Evolutionary conservation across 2,113 vertebrate genomes (phyloP).

Genomic region (Orcinus orca): DNA sequence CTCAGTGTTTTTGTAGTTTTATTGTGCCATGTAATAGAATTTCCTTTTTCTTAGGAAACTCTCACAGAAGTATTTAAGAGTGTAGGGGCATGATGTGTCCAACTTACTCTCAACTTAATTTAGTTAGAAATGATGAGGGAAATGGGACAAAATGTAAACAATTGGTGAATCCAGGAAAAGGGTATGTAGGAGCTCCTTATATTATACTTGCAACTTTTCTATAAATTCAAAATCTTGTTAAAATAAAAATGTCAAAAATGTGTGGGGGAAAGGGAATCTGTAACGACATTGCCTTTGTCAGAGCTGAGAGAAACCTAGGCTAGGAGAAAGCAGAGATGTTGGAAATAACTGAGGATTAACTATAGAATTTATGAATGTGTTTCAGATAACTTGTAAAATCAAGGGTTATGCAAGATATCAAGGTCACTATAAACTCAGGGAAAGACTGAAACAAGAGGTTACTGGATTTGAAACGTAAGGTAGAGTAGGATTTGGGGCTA

Average conservation of each 20-base stretch:
- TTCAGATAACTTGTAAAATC: not conserved
- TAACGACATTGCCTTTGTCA: not conserved
- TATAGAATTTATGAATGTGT: not conserved
- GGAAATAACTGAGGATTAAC: not conserved
- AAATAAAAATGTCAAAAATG: not conserved
- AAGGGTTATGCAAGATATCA: not conserved
- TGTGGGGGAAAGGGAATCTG: not conserved
- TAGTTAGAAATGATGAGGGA: not conserved
- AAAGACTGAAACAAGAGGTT: not conserved
- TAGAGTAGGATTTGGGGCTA: not conserved
- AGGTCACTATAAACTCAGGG: not conserved
- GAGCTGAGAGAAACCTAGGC: not conserved
- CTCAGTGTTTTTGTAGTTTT: not conserved
- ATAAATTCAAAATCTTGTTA: not conserved
- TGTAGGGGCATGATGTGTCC: not conserved
- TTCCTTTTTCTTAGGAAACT: constrained; percentile 12
- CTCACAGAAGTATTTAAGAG: not conserved
- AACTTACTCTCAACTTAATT: not conserved
- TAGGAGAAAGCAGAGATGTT: not conserved
- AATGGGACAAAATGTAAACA: not conserved
- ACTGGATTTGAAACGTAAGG: not conserved
- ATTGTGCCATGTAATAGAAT: not conserved
- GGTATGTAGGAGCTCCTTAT: not conserved
- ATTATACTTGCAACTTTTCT: not conserved
- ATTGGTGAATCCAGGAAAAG: not conserved